phyloP scores from a whole-genome alignment of 2,888 invertebrate genomes.

The Megaustenia siamemsis region DNA sequence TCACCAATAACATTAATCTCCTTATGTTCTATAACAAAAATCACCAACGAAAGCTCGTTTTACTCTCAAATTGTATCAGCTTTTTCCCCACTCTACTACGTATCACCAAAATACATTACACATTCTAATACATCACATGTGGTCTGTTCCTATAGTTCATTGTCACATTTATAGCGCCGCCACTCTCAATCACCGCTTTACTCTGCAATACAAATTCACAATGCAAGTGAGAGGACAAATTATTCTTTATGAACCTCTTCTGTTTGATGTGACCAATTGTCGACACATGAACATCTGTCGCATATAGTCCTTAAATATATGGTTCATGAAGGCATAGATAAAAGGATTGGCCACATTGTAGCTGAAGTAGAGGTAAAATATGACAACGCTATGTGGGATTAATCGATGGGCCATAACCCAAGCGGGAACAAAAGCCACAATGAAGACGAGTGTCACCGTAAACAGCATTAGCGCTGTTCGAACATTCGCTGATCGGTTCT shows the following conservation, averaged over 20 bases:
- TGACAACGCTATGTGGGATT: conserved; percentile 67
- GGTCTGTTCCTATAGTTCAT: too few species aligned
- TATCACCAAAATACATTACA: too few species aligned
- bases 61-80: too few species aligned
- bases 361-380: conserved; percentile 79
- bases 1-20: too few species aligned
- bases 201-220: too few species aligned
- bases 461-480: conserved; percentile 80
- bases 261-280: not conserved
- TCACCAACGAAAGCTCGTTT: too few species aligned
- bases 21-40: too few species aligned
- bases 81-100: too few species aligned
- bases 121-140: too few species aligned
- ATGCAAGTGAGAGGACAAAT: too few species aligned
- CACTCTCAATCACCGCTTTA: too few species aligned
- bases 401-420: conserved; percentile 76
- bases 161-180: too few species aligned
- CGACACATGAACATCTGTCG: conserved; percentile 60
- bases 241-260: not conserved
- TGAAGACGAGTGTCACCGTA: conserved; percentile 78
- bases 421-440: conserved; percentile 78
- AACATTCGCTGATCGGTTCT: conserved; percentile 74
- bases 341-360: conserved; percentile 80
- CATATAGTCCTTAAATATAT: conserved; percentile 74
- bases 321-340: conserved; percentile 80